Percentiles rank a stretch among this genome's conserved stretches.
Evolutionary conservation across 2,113 vertebrate species (phyloP).

Genomic region (Parus major): DNA sequence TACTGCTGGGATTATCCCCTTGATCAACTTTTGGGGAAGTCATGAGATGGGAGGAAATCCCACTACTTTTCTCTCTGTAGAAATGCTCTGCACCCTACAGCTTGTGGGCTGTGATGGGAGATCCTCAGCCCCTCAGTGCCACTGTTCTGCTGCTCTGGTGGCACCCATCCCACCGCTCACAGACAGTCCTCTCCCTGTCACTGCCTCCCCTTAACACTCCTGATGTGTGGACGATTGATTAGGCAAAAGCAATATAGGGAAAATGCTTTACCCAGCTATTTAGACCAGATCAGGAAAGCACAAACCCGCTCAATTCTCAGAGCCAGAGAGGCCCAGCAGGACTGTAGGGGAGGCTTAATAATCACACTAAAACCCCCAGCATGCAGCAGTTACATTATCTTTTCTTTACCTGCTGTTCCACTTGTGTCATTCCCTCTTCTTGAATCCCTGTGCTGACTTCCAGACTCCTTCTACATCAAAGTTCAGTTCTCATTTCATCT

Average conservation of each 20-base stretch:
- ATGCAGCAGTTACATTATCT: conserved; percentile 35
- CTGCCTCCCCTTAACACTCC: background rate
- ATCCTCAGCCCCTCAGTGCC: background rate
- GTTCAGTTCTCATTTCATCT: conserved; percentile 46
- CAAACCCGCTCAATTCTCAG: conserved; percentile 34
- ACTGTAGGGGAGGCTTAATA: conserved; percentile 20
- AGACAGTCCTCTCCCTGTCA: background rate
- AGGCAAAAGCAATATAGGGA: background rate
- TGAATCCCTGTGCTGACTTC: background rate
- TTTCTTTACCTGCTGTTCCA: conserved; percentile 52
- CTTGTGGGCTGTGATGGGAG: background rate
- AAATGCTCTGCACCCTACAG: background rate
- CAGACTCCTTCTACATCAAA: conserved; percentile 50
- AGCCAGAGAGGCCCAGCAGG: conserved; percentile 1
- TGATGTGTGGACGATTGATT: background rate
- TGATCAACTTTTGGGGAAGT: background rate
- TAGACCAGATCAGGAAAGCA: background rate
- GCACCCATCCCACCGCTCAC: background rate
- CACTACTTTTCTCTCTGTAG: background rate
- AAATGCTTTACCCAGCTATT: background rate
- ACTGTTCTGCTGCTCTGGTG: background rate
- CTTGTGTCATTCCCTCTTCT: conserved; percentile 50
- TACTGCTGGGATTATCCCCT: background rate
- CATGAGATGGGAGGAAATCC: background rate
- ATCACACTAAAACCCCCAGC: background rate